Evolutionary conservation across 2,113 vertebrate species (phyloP).

Genomic region (Melanostigma gelatinosum): DNA sequence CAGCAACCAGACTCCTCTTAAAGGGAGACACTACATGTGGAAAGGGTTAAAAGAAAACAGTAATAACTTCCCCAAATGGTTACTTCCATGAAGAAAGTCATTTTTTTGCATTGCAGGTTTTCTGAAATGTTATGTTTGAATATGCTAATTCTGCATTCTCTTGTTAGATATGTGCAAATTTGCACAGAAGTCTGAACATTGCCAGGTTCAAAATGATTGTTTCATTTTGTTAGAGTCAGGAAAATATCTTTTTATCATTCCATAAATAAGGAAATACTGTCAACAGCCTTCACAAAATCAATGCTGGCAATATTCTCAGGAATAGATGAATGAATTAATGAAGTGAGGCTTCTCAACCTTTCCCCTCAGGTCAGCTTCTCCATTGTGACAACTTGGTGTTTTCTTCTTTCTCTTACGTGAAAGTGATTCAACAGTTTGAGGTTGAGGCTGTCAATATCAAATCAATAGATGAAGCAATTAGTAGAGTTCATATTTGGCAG

Average conservation of each 20-base stretch:
- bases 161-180: too few species aligned
- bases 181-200: too few species aligned
- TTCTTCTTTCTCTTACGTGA: not conserved
- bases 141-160: too few species aligned
- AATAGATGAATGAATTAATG: not conserved
- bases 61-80: not conserved
- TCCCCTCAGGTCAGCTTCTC: not conserved
- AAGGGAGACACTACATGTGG: not conserved
- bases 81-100: not conserved
- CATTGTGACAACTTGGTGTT: not conserved
- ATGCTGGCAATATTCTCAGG: not conserved
- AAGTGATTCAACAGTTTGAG: not conserved
- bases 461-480: not conserved
- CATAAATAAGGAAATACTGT: too few species aligned
- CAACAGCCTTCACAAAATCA: too few species aligned
- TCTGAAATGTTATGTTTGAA: too few species aligned
- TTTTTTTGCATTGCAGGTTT: not conserved
- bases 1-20: constrained; percentile 39
- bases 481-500: not conserved
- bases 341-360: not conserved
- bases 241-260: too few species aligned
- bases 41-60: too few species aligned
- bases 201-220: too few species aligned
- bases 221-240: not conserved
- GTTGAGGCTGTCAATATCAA: not conserved